Evolutionary conservation across 2,888 invertebrate genomes (phyloP).

Genomic region (Troglohyphantes excavatus): DNA sequence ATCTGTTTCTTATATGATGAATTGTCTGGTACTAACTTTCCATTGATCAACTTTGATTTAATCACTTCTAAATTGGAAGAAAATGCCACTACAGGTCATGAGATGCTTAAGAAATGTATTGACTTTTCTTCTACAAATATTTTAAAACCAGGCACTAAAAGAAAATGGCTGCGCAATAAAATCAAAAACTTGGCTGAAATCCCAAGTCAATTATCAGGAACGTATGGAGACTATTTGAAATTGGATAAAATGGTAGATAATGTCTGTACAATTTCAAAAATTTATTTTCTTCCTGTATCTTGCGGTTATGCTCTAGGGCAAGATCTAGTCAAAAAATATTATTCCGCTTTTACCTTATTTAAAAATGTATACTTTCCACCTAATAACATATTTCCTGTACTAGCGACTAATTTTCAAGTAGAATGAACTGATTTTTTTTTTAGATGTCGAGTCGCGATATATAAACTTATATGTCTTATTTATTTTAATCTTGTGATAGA

Average conservation of each 20-base stretch:
- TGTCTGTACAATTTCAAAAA: conserved; percentile 1
- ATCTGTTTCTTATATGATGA: conserved; percentile 20
- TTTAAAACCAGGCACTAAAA: conserved; percentile 7
- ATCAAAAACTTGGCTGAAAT: conserved; percentile 1
- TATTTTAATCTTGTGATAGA: too few relatives aligned
- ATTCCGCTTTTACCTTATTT: background rate
- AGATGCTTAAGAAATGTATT: conserved; percentile 6
- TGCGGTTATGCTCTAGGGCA: conserved; percentile 6
- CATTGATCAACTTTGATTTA: background rate
- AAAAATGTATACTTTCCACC: background rate
- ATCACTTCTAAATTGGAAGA: conserved; percentile 1
- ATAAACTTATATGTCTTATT: too few relatives aligned
- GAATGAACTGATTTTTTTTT: too few relatives aligned
- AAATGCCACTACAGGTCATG: background rate
- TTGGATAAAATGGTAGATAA: background rate
- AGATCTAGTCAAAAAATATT: background rate
- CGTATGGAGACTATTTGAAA: background rate
- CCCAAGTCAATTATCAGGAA: conserved; percentile 1
- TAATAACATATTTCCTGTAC: background rate
- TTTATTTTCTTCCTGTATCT: conserved; percentile 23
- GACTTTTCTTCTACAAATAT: conserved; percentile 22
- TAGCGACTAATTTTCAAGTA: background rate
- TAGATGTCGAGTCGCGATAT: too few relatives aligned
- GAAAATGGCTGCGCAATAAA: background rate
- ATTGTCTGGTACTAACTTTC: background rate